Percentiles rank a stretch among this genome's conserved stretches.
These are phyloP conservation scores for Venustaconcha ellipsiformis DNA, from an alignment of 1,140 invertebrate species.

Conservation along the genomic window DNA sequence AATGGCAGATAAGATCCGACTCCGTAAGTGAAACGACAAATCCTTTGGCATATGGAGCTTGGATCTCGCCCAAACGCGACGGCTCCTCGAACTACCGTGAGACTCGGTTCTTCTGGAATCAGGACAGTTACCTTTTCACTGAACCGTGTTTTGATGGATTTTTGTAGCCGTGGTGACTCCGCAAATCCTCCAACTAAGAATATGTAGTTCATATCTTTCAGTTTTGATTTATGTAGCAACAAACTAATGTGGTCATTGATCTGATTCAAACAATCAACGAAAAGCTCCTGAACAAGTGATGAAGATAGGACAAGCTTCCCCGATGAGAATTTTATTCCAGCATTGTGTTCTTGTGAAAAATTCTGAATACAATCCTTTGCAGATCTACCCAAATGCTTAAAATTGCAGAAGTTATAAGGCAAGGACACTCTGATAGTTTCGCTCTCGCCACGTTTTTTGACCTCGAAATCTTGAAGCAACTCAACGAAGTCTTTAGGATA, in stretches of 20 bases:
- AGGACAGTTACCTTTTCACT: conserved; percentile 70
- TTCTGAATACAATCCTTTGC: conserved; percentile 60
- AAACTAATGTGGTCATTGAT: conserved; percentile 59
- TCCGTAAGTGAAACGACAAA: conserved; percentile 74
- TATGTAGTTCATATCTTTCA: conserved; percentile 70
- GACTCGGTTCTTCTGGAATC: conserved; percentile 71
- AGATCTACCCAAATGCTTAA: conserved; percentile 49
- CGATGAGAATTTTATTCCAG: conserved; percentile 59
- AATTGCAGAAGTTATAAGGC: conserved; percentile 64
- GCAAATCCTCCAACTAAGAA: conserved; percentile 76
- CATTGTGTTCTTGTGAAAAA: conserved; percentile 39
- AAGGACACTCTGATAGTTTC: conserved; percentile 60
- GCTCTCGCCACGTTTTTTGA: conserved; percentile 64
- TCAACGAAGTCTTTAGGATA: conserved; percentile 63
- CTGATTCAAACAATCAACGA: conserved; percentile 53
- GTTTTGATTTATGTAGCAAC: conserved; percentile 54
- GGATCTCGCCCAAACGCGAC: conserved; percentile 75
- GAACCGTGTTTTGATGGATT: conserved; percentile 70
- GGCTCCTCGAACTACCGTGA: conserved; percentile 70
- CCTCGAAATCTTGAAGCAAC: conserved; percentile 65
- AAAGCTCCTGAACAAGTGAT: conserved; percentile 51
- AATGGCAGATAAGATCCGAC: conserved; percentile 75
- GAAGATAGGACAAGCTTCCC: conserved; percentile 61
- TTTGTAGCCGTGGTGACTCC: conserved; percentile 73
- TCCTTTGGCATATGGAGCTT: conserved; percentile 71